Conservation (phyloP, 2,113 vertebrate genomes). For the Willisornis vidua region DNA sequence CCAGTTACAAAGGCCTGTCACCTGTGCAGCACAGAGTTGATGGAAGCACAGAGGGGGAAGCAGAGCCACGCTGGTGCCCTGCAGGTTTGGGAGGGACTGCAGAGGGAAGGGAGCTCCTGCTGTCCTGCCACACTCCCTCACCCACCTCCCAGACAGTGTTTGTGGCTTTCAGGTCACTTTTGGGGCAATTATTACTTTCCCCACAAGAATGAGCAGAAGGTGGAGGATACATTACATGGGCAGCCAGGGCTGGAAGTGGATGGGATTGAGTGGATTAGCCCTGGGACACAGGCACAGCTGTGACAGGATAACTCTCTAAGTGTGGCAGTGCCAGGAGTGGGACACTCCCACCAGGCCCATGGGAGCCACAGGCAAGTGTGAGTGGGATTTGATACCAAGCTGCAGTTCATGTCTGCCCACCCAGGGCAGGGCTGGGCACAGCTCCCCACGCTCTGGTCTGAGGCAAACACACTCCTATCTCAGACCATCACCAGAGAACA, state of each 20-base stretch:
- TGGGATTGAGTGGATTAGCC: background rate
- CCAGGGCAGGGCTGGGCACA: background rate
- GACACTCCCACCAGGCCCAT: background rate
- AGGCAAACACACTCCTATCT: background rate
- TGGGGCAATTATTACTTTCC: background rate
- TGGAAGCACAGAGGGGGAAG: too few relatives aligned
- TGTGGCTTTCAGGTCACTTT: background rate
- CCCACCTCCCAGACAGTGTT: accelerated
- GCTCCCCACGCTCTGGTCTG: background rate
- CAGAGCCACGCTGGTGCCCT: background rate
- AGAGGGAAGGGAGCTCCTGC: background rate
- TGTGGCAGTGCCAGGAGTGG: background rate
- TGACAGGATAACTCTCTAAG: background rate
- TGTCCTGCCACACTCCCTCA: background rate
- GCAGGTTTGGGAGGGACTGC: background rate
- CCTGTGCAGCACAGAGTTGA: background rate
- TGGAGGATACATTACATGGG: background rate
- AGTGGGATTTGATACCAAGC: background rate
- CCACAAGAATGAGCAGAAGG: background rate
- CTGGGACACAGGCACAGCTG: background rate
- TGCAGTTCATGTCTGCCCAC: accelerated
- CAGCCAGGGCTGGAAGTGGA: background rate
- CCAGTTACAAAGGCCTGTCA: background rate
- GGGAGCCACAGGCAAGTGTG: background rate
- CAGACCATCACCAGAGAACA: background rate